Evolutionary conservation across 2,888 invertebrate species (phyloP), one percentile per base, ranked within the genome.

Genomic region (Melanostoma scalare): DNA sequence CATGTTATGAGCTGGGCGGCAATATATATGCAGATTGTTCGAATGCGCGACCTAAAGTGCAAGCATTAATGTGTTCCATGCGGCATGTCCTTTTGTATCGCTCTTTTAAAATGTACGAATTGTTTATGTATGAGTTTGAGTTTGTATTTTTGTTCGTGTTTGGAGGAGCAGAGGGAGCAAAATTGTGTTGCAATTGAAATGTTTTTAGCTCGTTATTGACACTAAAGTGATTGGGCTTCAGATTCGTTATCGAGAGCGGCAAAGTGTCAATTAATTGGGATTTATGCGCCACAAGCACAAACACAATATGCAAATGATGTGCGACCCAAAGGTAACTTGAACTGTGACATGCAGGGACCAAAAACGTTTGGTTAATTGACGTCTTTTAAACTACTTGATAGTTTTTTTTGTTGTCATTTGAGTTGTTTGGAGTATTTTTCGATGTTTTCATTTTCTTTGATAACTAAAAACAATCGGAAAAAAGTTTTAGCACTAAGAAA

Each of bases 151-250:
- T 52, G 35, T 31, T 3, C 2, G 5, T 35, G 2, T 8, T 33
- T 42, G 38, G 56, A 2, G 40, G 1, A n/a, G 35, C n/a, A 35
- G n/a, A 8, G 4, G 44, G 10, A 40, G 33, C 38, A 50, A 5
- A 53, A 40, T 60, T 60, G 6, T 53, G 72, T 58, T 73, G 82
- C 73, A 77, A 73, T 73, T 69, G 61, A 82, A 82, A 65, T 69
- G 63, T 78, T 82, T 46, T 74, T 58, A 48, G 55, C 30, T 52
- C 20, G 53, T 78, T 69, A 82, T 78, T 78, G 78, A 82, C 82
- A 82, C 65, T 73, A 53, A 78, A 82, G 65, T 78, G 78, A 74
- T 69, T 78, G 77, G 77, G 65, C 58, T 65, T 65, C 38, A 69
- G 67, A 77, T 71, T 53, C 40, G 65, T 36, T 75, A 71, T 80